These are phyloP conservation scores for Drosophila simulans DNA, from an alignment of 1,140 invertebrate genomes.

Conservation along the genomic window DNA sequence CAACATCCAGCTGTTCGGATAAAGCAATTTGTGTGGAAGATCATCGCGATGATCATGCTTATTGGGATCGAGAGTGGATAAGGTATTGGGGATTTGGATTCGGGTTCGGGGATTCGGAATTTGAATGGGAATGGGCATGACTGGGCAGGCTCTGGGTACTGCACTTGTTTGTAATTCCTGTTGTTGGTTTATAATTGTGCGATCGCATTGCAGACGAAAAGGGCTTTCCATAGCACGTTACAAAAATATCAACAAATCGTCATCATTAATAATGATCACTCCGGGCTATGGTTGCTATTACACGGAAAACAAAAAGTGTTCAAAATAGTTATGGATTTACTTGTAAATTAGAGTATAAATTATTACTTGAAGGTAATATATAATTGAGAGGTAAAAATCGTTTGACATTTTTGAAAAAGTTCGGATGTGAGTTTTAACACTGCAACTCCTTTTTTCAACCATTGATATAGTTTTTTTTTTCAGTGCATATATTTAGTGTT, in stretches of 20 bases:
- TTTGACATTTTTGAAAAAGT: too few relatives aligned
- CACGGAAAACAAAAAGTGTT: not conserved
- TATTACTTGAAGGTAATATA: too few relatives aligned
- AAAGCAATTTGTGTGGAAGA: conserved; percentile 72
- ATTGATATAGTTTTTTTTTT: not conserved
- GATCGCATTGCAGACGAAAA: conserved; percentile 49
- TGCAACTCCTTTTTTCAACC: too few relatives aligned
- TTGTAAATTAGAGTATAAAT: too few relatives aligned
- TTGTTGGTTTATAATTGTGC: conserved; percentile 69
- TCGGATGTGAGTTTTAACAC: too few relatives aligned
- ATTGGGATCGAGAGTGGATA: conserved; percentile 21
- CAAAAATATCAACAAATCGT: conserved; percentile 84
- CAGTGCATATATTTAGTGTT: conserved; percentile 9
- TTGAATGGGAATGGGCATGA: conserved; percentile 50
- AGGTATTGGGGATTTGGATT: not conserved
- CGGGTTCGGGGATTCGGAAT: not conserved
- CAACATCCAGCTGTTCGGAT: conserved; percentile 46
- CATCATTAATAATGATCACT: conserved; percentile 84
- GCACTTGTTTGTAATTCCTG: conserved; percentile 80
- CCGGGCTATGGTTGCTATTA: conserved; percentile 64
- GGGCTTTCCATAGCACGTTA: conserved; percentile 69
- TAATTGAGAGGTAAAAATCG: too few relatives aligned
- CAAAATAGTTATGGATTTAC: too few relatives aligned
- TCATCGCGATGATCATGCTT: conserved; percentile 44
- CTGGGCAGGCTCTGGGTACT: conserved; percentile 56